These are phyloP conservation scores for Cassiopea andromeda DNA, from an alignment of 30 jellyfish, hydroid and myxozoan genomes.

Conservation along the genomic window DNA sequence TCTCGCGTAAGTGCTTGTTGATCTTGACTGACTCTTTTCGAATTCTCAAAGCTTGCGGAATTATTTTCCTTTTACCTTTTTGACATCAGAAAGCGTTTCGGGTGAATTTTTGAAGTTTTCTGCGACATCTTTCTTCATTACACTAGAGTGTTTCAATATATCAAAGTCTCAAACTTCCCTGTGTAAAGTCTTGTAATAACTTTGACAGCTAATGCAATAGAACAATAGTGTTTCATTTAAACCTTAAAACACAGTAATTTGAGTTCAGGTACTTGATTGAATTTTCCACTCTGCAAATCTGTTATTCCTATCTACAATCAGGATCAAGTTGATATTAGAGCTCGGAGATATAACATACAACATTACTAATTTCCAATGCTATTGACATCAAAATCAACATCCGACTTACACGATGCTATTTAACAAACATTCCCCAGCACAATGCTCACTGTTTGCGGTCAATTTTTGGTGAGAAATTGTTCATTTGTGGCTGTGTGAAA, in stretches of 20 bases:
- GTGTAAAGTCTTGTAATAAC: not conserved
- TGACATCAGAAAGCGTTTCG: not conserved
- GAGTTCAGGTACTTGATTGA: no score
- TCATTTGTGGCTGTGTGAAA: no score
- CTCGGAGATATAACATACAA: not conserved
- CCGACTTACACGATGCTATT: not conserved
- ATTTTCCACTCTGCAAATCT: not conserved
- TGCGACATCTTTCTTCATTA: not conserved
- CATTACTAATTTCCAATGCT: not conserved
- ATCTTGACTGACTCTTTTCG: slow-evolving; percentile 39
- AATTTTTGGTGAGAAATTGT: no score
- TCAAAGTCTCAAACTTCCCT: not conserved
- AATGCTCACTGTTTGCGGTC: no score
- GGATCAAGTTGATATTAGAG: not conserved
- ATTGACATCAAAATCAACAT: not conserved
- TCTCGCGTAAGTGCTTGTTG: slow-evolving; percentile 22
- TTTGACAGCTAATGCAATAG: no score
- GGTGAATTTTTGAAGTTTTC: not conserved
- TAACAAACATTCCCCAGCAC: no score
- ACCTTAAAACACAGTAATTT: no score
- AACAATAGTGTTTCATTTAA: no score
- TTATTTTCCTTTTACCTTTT: slow-evolving; percentile 8
- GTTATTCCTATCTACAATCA: not conserved
- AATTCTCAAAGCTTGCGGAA: slow-evolving; percentile 15
- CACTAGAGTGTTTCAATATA: not conserved